Conservation (phyloP, 1,140 invertebrate genomes). For the Chelonus insularis region DNA sequence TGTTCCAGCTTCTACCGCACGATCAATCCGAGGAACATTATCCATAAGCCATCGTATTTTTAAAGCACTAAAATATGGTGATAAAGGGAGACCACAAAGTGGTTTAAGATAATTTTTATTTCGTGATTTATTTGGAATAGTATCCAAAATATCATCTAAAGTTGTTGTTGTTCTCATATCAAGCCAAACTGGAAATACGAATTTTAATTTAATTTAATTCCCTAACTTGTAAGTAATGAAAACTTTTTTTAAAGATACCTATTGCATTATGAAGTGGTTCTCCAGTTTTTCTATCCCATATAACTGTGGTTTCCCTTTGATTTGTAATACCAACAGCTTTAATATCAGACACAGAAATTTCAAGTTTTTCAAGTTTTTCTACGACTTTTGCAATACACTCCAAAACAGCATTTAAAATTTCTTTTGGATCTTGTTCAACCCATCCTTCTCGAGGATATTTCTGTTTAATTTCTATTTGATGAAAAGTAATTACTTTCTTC, state of each 20-base stretch:
- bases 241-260: no score
- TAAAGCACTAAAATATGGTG: constrained; percentile 94
- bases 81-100: constrained; percentile 88
- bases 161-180: constrained; percentile 85
- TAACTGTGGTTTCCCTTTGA: constrained; percentile 90
- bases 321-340: constrained; percentile 87
- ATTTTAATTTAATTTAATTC: no score
- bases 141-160: constrained; percentile 77
- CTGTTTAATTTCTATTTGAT: constrained; percentile 83
- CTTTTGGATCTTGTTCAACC: constrained; percentile 91
- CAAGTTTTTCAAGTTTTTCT: constrained; percentile 70
- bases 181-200: constrained; percentile 70
- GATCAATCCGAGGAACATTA: constrained; percentile 78
- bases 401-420: constrained; percentile 76
- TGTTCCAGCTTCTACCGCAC: constrained; percentile 73
- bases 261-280: constrained; percentile 83
- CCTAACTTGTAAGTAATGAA: no score
- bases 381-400: constrained; percentile 79
- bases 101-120: constrained; percentile 79
- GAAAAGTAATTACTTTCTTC: constrained; percentile 82
- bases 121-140: constrained; percentile 74
- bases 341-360: constrained; percentile 66
- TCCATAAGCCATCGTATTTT: constrained; percentile 92
- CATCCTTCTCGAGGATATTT: constrained; percentile 86
- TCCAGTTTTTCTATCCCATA: constrained; percentile 91